Evolutionary conservation across 2,113 vertebrate genomes (phyloP).

Genomic region (Chamaea fasciata): DNA sequence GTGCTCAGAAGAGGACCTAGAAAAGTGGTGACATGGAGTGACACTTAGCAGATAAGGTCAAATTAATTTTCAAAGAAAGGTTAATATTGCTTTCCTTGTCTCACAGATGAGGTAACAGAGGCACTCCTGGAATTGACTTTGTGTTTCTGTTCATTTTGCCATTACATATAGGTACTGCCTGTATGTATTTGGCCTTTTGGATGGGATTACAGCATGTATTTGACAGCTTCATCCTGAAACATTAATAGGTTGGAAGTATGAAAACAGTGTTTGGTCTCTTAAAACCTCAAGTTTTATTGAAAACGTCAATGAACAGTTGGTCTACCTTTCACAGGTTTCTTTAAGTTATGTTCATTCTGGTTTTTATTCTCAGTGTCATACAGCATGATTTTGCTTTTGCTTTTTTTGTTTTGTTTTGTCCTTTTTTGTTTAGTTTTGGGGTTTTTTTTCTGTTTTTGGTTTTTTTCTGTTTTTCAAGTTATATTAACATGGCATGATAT

Average conservation of each 20-base stretch:
- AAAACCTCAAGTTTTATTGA: neutral
- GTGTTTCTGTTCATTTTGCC: neutral
- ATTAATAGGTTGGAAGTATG: neutral
- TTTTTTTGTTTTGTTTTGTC: neutral
- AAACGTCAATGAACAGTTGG: neutral
- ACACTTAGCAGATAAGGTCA: neutral
- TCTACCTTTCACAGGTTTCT: neutral
- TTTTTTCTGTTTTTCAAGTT: neutral
- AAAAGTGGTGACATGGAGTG: neutral
- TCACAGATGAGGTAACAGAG: neutral
- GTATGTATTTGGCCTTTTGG: neutral
- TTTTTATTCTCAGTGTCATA: neutral
- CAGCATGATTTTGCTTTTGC: neutral
- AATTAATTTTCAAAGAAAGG: neutral
- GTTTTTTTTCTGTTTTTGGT: neutral
- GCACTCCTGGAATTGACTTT: neutral
- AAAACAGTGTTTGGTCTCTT: neutral
- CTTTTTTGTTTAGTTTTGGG: neutral
- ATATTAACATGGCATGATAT: neutral
- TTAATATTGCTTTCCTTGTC: neutral
- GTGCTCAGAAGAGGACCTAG: neutral
- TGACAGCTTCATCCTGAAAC: neutral
- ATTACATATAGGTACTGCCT: neutral
- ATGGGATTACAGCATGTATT: neutral
- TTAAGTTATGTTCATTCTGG: neutral